Conservation (phyloP, 2,888 invertebrate species). For the Drosophila pseudotakahashii region DNA sequence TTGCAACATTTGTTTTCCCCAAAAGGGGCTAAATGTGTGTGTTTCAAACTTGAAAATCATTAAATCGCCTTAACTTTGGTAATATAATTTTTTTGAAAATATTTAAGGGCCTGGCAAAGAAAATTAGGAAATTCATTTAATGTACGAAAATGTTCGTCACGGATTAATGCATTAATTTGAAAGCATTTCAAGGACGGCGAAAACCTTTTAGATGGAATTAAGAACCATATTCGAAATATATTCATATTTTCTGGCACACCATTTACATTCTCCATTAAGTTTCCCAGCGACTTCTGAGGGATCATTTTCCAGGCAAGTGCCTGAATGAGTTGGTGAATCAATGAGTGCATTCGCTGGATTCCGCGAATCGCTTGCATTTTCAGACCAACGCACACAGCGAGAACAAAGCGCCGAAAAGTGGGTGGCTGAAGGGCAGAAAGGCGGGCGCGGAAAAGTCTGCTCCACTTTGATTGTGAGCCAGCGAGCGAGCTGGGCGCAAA, state of each 20-base stretch:
- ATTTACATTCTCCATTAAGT: constrained; percentile 4
- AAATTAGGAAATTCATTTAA: too few species aligned
- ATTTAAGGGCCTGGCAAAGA: too few species aligned
- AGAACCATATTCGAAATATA: neutral
- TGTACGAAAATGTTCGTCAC: too few species aligned
- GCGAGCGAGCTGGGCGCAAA: constrained; percentile 1
- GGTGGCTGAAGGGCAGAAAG: neutral
- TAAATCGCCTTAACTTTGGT: neutral
- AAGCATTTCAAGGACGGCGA: neutral
- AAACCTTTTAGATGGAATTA: neutral
- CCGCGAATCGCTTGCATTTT: constrained; percentile 6
- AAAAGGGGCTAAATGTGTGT: neutral
- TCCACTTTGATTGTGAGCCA: constrained; percentile 17
- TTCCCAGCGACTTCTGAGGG: constrained; percentile 7
- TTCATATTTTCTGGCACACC: neutral
- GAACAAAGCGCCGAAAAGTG: neutral
- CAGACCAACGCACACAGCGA: constrained; percentile 3
- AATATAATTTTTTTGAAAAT: too few species aligned
- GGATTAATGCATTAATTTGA: neutral
- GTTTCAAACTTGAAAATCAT: neutral
- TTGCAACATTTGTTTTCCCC: constrained; percentile 8
- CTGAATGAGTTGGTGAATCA: constrained; percentile 17
- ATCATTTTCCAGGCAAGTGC: constrained; percentile 18
- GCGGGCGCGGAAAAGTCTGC: constrained; percentile 12
- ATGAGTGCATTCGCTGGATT: constrained; percentile 19